Percentiles rank a stretch among this genome's conserved stretches.
Conservation (phyloP, 2,113 vertebrate genomes). For the Mustelus asterias region DNA sequence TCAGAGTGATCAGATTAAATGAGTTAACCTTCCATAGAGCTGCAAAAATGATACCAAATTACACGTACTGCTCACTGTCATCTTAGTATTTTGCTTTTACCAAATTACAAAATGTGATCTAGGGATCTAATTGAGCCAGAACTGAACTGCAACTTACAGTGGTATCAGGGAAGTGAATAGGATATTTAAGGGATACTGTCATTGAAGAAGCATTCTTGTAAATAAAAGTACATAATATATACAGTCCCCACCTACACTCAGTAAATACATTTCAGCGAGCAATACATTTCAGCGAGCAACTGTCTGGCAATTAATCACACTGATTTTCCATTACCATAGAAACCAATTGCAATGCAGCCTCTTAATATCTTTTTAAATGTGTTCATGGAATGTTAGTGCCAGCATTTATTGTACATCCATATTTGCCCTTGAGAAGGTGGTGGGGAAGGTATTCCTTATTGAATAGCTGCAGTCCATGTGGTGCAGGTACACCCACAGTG, state of each 20-base stretch:
- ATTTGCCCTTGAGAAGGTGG: no score
- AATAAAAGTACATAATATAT: not conserved
- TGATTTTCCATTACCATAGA: not conserved
- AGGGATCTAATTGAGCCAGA: not conserved
- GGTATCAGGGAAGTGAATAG: not conserved
- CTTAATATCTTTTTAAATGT: not conserved
- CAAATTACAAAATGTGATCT: not conserved
- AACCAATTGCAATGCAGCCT: not conserved
- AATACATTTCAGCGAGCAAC: not conserved
- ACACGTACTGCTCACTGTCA: no score
- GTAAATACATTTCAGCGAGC: not conserved
- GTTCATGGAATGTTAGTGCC: no score
- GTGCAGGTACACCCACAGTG: no score
- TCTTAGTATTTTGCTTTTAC: no score
- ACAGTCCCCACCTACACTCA: not conserved
- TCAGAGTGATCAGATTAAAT: not conserved
- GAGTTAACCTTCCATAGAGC: no score
- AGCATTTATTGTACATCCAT: no score
- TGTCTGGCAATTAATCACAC: not conserved
- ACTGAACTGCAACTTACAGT: not conserved
- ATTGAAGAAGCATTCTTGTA: not conserved
- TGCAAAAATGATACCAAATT: not conserved
- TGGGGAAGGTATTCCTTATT: no score
- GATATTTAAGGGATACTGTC: not conserved
- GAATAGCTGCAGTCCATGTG: no score